These are phyloP conservation scores for Cricetomys ansorgei DNA, from an alignment of 2,113 vertebrate species.

Conservation along the genomic window DNA sequence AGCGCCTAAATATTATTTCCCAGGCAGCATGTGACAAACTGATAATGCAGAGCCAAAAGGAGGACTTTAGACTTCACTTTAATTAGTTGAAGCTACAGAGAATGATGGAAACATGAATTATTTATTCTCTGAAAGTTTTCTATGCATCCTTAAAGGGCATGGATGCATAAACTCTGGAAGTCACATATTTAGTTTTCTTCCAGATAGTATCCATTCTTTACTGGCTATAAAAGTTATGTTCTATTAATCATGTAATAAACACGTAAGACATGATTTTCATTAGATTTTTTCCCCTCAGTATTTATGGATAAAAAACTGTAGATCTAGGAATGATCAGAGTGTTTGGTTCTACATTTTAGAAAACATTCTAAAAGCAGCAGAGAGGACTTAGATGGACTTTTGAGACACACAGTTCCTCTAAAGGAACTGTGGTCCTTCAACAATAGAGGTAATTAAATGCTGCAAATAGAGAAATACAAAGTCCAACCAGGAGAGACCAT, in stretches of 20 bases:
- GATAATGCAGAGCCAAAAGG: neutral
- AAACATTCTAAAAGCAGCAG: neutral
- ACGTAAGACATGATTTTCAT: neutral
- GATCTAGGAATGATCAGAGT: neutral
- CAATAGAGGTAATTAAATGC: neutral
- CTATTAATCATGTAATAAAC: neutral
- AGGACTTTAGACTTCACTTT: conserved; percentile 1
- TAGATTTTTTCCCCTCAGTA: neutral
- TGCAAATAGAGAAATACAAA: neutral
- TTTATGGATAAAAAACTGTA: neutral
- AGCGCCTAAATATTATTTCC: conserved; percentile 49
- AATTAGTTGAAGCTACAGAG: neutral
- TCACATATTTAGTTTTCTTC: neutral
- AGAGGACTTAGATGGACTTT: neutral
- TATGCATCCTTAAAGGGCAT: neutral
- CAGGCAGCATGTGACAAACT: conserved; percentile 5
- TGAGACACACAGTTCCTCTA: neutral
- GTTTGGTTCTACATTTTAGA: neutral
- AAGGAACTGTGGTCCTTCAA: neutral
- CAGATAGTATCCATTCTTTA: neutral
- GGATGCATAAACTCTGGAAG: neutral
- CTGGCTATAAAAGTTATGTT: neutral
- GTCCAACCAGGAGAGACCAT: neutral
- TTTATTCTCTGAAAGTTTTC: neutral
- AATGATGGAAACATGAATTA: conserved; percentile 27